These are phyloP conservation scores for Furnarius figulus DNA, from an alignment of 2,113 vertebrate genomes.

Conservation along the genomic window DNA sequence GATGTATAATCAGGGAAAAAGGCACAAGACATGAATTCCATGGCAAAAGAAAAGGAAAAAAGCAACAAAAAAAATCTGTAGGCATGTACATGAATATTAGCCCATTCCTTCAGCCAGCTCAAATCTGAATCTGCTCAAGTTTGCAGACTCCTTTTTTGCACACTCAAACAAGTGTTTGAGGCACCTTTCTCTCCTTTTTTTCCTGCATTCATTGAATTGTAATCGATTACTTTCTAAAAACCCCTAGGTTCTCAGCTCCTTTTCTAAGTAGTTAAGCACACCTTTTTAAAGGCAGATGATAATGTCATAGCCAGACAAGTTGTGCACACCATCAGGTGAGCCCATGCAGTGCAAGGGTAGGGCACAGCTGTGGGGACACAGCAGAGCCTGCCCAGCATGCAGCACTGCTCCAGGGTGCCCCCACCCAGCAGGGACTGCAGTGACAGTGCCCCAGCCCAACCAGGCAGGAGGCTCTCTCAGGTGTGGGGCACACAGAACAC, in stretches of 20 bases:
- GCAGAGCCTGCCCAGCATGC: background rate
- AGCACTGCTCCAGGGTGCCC: background rate
- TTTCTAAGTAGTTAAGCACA: background rate
- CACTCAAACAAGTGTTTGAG: background rate
- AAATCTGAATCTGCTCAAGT: background rate
- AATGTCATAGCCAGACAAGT: background rate
- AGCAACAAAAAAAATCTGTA: background rate
- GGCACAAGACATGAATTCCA: background rate
- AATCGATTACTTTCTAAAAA: background rate
- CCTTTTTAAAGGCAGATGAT: background rate
- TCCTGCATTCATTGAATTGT: background rate
- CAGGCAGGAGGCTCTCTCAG: background rate
- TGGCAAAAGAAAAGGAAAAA: background rate
- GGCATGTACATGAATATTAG: background rate
- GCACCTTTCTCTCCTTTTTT: background rate
- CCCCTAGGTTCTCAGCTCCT: background rate
- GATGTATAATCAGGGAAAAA: background rate
- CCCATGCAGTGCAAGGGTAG: background rate
- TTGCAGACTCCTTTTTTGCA: background rate
- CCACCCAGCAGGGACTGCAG: background rate
- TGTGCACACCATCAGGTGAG: background rate
- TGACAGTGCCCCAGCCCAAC: no score
- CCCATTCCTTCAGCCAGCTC: background rate
- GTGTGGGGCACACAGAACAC: background rate
- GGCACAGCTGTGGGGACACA: background rate